phyloP scores from a whole-genome alignment of 2,888 invertebrate genomes.

The Leptopilina drosophilae region DNA sequence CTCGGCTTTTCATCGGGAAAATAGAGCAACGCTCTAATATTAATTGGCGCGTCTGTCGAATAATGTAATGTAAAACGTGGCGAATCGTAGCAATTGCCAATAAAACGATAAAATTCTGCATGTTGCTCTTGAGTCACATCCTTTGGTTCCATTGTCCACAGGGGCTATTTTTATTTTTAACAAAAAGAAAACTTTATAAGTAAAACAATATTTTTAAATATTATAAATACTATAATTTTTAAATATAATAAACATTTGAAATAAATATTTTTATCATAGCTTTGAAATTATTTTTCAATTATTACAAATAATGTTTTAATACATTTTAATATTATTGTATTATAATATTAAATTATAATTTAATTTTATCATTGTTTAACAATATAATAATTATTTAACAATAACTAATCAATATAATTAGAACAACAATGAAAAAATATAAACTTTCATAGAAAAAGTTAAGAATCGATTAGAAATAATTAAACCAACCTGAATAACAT shows the following conservation, averaged over 20 bases:
- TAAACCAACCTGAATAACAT: conserved; percentile 86
- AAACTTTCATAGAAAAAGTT: no score
- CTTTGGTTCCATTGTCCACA: conserved; percentile 96
- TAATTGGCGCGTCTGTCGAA: conserved; percentile 94
- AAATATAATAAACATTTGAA: background rate
- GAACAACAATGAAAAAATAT: no score
- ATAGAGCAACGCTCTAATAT: conserved; percentile 93
- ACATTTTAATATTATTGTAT: no score
- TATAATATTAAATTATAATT: no score
- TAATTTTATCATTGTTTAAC: no score
- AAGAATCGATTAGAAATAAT: background rate
- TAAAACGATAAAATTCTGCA: conserved; percentile 94
- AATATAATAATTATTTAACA: no score
- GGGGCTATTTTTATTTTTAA: conserved; percentile 79
- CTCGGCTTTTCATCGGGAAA: conserved; percentile 96
- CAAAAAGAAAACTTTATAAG: conserved; percentile 32
- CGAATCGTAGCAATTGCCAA: conserved; percentile 90
- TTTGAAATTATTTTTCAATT: no score
- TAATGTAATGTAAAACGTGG: conserved; percentile 95
- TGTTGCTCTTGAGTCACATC: conserved; percentile 91
- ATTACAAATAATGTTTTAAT: no score
- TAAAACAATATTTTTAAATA: conserved; percentile 16
- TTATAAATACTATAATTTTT: conserved; percentile 2
- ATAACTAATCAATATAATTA: background rate
- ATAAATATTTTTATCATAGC: no score